Conservation (phyloP, 2,888 invertebrate species). For the Cynaeus angustus region DNA sequence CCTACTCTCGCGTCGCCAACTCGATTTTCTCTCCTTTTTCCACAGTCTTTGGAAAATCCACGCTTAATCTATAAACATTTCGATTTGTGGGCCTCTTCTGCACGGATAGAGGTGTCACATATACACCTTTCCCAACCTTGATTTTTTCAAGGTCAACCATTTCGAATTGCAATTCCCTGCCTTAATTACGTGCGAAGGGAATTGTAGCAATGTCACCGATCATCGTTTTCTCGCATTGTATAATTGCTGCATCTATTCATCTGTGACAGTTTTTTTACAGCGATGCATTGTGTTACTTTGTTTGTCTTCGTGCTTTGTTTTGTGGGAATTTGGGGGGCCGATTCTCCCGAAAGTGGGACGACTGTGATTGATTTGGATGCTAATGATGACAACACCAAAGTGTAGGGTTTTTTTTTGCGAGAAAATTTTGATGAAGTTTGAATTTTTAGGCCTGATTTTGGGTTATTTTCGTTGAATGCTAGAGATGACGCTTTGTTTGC, state of each 20-base stretch:
- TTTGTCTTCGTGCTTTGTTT: background rate
- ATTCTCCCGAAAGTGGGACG: background rate
- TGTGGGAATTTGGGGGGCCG: background rate
- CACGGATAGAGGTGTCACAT: constrained; percentile 5
- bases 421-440: background rate
- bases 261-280: background rate
- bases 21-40: background rate
- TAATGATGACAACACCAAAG: background rate
- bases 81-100: background rate
- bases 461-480: background rate
- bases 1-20: background rate
- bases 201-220: too few relatives aligned
- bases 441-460: background rate
- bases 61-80: background rate
- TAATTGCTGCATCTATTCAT: background rate
- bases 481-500: background rate
- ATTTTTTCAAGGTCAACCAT: background rate
- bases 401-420: background rate
- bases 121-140: constrained; percentile 1
- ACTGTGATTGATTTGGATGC: background rate
- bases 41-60: background rate
- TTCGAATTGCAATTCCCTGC: constrained; percentile 1
- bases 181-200: background rate
- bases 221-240: constrained; percentile 11
- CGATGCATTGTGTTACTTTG: background rate